A percentile compares a stretch with the other conserved stretches of the same genome.
Conservation (phyloP, 2,797 vertebrate genomes). For the Sparus aurata region DNA sequence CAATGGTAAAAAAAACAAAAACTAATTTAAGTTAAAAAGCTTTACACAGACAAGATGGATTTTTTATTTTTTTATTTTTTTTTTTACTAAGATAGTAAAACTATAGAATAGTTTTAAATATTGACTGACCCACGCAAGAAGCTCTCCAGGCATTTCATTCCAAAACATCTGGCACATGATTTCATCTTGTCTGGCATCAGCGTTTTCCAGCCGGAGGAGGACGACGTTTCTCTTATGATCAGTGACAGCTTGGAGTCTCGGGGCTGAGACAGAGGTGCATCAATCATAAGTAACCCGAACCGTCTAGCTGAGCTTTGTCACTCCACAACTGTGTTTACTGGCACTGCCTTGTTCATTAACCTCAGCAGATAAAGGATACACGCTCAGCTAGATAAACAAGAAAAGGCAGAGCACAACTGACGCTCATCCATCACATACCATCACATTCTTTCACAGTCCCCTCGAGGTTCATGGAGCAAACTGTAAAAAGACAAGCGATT, state of each 20-base stretch:
- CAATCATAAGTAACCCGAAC: neutral
- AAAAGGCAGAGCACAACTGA: neutral
- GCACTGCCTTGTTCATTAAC: neutral
- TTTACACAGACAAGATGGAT: neutral
- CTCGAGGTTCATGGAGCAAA: conserved; percentile 45
- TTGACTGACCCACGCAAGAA: conserved; percentile 73
- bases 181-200: conserved; percentile 15
- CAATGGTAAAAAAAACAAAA: conserved; percentile 28
- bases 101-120: neutral
- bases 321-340: neutral
- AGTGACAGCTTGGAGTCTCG: conserved; percentile 54
- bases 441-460: conserved; percentile 32
- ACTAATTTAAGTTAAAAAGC: neutral
- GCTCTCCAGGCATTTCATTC: conserved; percentile 35
- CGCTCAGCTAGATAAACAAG: neutral
- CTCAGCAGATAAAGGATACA: too few relatives aligned
- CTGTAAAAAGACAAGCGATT: conserved; percentile 49
- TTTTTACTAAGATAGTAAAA: neutral
- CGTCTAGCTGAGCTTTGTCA: neutral
- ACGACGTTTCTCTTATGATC: conserved; percentile 49
- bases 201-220: conserved; percentile 59
- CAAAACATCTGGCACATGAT: conserved; percentile 61
- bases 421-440: conserved; percentile 61
- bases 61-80: neutral
- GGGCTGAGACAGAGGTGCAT: conserved; percentile 57